Percentiles rank a stretch among this genome's conserved stretches.
phyloP scores from a whole-genome alignment of 2,797 vertebrate genomes.

The Eulemur rubriventer region DNA sequence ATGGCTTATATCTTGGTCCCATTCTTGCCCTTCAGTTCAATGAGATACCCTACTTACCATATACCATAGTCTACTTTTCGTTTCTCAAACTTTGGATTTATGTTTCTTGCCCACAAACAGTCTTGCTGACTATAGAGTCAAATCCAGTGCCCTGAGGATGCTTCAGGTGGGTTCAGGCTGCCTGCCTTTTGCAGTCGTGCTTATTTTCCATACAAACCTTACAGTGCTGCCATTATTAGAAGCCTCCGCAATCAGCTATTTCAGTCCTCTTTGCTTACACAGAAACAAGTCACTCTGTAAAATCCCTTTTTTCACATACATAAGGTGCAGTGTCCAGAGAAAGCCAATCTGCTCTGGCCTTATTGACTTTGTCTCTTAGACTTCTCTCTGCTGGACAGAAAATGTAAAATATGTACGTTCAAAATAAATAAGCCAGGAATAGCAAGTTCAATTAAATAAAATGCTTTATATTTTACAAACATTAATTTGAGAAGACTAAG shows the following conservation, averaged over 20 bases:
- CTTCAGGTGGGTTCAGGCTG: background rate
- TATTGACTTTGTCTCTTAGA: background rate
- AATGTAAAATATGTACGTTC: background rate
- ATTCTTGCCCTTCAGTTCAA: background rate
- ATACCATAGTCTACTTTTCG: background rate
- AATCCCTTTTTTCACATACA: background rate
- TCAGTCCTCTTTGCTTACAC: background rate
- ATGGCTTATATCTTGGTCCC: background rate
- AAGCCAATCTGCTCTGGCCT: background rate
- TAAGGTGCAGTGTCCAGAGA: background rate
- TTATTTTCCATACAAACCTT: background rate
- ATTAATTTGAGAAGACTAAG: background rate
- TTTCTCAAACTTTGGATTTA: background rate
- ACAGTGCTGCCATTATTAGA: background rate
- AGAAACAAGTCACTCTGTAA: background rate
- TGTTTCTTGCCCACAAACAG: background rate
- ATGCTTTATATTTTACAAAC: background rate
- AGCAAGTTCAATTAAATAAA: conserved; percentile 17
- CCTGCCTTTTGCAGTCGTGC: background rate
- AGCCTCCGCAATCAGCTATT: background rate
- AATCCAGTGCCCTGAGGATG: background rate
- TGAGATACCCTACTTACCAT: background rate
- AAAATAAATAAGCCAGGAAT: background rate
- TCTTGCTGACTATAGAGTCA: background rate
- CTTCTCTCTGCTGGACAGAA: background rate